Percentiles rank a stretch among this genome's conserved stretches.
Conservation (phyloP, 2,888 invertebrate species). For the Cheilosia soror region DNA sequence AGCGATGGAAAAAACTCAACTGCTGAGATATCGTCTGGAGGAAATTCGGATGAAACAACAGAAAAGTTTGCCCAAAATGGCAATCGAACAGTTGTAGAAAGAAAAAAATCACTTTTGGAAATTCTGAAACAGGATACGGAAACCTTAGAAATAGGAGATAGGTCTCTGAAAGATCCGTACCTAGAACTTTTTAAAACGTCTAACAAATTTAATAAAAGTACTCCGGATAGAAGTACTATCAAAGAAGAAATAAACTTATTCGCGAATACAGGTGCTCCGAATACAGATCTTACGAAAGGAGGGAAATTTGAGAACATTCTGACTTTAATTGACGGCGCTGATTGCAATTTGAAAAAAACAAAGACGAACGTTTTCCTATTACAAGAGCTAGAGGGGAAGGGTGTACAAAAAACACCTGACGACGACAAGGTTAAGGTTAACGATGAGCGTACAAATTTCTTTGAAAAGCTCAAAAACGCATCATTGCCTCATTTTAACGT, state of each 20-base stretch:
- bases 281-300: conserved; percentile 21
- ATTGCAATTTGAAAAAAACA: not conserved
- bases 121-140: conserved; percentile 40
- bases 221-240: conserved; percentile 38
- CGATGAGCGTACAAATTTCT: conserved; percentile 51
- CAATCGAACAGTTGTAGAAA: conserved; percentile 60
- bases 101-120: conserved; percentile 39
- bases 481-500: conserved; percentile 27
- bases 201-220: conserved; percentile 44
- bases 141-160: conserved; percentile 5
- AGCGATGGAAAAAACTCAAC: conserved; percentile 73
- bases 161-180: conserved; percentile 4
- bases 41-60: conserved; percentile 64
- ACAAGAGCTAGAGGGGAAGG: conserved; percentile 2
- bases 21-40: conserved; percentile 71
- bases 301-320: conserved; percentile 60
- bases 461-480: conserved; percentile 57
- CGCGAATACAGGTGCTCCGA: conserved; percentile 14
- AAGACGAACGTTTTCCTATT: not conserved
- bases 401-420: not conserved
- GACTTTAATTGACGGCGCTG: conserved; percentile 38
- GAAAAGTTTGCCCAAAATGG: conserved; percentile 56
- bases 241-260: not conserved
- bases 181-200: conserved; percentile 29
- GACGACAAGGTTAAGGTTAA: not conserved